Evolutionary conservation across 1,140 invertebrate species (phyloP).

Genomic region (Drosophila baimaii): DNA sequence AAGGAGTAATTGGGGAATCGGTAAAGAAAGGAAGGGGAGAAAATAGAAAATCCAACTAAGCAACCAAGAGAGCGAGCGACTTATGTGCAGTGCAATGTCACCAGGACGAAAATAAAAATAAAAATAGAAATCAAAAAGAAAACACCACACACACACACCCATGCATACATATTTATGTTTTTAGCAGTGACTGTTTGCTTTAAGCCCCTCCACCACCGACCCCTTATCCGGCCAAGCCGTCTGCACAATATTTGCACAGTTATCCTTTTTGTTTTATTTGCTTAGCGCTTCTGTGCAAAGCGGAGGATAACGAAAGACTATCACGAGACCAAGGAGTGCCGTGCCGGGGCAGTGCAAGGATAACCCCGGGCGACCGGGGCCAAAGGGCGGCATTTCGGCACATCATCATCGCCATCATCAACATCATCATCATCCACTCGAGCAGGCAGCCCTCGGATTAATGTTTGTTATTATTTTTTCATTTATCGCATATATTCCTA

Average conservation of each 20-base stretch:
- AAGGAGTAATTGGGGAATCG: constrained; percentile 47
- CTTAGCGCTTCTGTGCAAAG: constrained; percentile 81
- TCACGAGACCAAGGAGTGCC: constrained; percentile 64
- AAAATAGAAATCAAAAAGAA: constrained; percentile 20
- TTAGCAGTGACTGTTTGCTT: constrained; percentile 46
- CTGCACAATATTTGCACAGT: constrained; percentile 78
- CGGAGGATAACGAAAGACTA: constrained; percentile 62
- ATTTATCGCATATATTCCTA: constrained; percentile 64
- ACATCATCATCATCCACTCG: constrained; percentile 59
- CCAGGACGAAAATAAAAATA: constrained; percentile 45
- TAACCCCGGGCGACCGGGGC: constrained; percentile 28
- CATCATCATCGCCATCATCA: constrained; percentile 51
- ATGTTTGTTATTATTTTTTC: constrained; percentile 79
- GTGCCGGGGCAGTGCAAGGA: constrained; percentile 46
- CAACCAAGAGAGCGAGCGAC: constrained; percentile 22
- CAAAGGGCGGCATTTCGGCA: constrained; percentile 45
- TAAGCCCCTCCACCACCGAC: constrained; percentile 11
- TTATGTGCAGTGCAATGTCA: constrained; percentile 70
- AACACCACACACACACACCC: constrained; percentile 11
- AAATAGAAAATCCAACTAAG: constrained; percentile 44
- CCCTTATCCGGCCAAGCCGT: constrained; percentile 8
- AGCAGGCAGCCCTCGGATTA: constrained; percentile 68
- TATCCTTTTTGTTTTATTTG: constrained; percentile 83
- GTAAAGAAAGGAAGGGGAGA: constrained; percentile 8
- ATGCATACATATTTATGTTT: constrained; percentile 54